Percentiles rank a stretch among this genome's conserved stretches.
Evolutionary conservation across 23 tunicate species (phyloP).

Genomic region (Oikopleura albicans): DNA sequence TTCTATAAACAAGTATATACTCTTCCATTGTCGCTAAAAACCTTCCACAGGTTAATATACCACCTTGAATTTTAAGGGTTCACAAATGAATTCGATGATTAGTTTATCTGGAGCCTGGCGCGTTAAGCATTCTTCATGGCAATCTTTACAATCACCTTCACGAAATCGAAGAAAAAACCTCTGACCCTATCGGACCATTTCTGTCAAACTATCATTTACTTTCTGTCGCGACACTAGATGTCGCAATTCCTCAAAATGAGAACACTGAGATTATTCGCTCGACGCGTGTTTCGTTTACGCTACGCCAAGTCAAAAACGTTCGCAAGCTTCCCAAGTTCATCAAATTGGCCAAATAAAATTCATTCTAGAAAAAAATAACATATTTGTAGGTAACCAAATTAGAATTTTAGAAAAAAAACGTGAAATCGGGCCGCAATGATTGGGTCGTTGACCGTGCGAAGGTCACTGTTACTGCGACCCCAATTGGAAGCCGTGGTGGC

Average conservation of each 20-base stretch:
- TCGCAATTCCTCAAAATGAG: neutral
- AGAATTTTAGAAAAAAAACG: too few species aligned
- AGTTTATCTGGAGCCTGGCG: neutral
- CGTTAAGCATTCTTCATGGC: neutral
- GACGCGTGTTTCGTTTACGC: neutral
- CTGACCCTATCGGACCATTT: neutral
- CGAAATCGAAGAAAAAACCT: neutral
- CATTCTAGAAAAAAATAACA: too few species aligned
- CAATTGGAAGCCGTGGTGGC: too few species aligned
- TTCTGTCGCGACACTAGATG: neutral
- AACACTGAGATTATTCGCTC: neutral
- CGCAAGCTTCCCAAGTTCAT: neutral
- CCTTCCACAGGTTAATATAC: too few species aligned
- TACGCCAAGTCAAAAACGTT: neutral
- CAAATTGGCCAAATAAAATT: neutral
- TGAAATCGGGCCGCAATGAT: too few species aligned
- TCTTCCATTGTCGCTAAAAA: too few species aligned
- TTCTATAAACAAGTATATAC: too few species aligned
- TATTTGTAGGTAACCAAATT: too few species aligned
- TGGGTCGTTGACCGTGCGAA: too few species aligned
- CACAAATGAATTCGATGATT: too few species aligned
- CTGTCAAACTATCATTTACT: neutral
- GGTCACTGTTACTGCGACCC: too few species aligned
- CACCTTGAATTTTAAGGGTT: too few species aligned
- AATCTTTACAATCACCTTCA: neutral